Conservation (phyloP, 2,113 vertebrate genomes). For the Phainopepla nitens region DNA sequence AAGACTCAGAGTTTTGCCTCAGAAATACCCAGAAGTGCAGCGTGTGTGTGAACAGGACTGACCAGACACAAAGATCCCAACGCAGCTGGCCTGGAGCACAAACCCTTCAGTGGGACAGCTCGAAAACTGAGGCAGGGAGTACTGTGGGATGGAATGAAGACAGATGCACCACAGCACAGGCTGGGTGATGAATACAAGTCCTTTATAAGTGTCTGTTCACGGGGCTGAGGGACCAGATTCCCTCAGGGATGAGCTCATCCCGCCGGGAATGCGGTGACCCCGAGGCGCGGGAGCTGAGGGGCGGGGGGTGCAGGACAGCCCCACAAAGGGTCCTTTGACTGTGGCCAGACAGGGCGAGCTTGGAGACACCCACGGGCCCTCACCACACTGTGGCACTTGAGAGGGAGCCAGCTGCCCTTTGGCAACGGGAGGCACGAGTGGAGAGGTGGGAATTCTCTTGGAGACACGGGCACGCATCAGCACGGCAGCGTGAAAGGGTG, state of each 20-base stretch:
- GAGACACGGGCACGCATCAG: accelerated
- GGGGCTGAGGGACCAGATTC: conserved; percentile 5
- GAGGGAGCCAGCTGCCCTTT: conserved; percentile 38
- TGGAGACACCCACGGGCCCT: conserved; percentile 17
- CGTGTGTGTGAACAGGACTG: accelerated
- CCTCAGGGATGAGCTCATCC: conserved; percentile 67
- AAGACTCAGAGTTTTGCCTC: not conserved
- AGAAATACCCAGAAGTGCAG: not conserved
- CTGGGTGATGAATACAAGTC: not conserved
- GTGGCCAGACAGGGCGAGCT: not conserved
- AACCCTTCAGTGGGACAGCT: not conserved
- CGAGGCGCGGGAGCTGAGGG: not conserved
- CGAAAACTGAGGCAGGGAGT: not conserved
- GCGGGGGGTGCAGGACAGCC: not conserved
- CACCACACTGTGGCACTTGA: not conserved
- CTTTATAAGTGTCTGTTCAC: not conserved
- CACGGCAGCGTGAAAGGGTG: not conserved
- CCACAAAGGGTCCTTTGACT: conserved; percentile 71
- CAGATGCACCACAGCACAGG: not conserved
- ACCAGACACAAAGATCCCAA: not conserved
- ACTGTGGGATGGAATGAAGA: not conserved
- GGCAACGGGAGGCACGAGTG: accelerated
- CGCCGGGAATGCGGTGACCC: conserved; percentile 44
- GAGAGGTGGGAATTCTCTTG: accelerated
- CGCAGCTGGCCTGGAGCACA: not conserved